These are phyloP conservation scores for Protobothrops flavoviridis DNA, from an alignment of 2,113 vertebrate species.

Conservation along the genomic window DNA sequence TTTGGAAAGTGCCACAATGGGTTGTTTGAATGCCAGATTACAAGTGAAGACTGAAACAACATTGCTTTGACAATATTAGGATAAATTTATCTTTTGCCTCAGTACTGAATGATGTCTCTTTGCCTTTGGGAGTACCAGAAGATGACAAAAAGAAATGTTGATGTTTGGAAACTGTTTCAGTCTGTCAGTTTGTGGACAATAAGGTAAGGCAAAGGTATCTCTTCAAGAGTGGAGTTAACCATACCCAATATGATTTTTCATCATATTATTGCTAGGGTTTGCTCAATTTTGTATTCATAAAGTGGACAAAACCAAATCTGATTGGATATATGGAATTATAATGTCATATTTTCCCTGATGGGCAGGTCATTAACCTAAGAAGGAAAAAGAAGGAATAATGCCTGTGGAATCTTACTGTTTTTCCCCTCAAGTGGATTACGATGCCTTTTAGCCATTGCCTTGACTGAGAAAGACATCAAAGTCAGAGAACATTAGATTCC, in stretches of 20 bases:
- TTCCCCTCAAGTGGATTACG: not conserved
- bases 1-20: not conserved
- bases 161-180: not conserved
- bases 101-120: not conserved
- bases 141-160: not conserved
- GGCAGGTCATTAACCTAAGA: not conserved
- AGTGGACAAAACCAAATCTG: not conserved
- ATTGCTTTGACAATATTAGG: not conserved
- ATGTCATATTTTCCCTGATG: not conserved
- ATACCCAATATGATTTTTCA: not conserved
- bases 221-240: not conserved
- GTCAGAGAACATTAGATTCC: not conserved
- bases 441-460: not conserved
- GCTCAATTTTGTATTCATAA: not conserved
- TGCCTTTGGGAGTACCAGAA: no score
- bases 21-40: constrained; percentile 9
- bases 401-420: not conserved
- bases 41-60: not conserved
- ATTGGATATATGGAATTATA: not conserved
- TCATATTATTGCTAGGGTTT: not conserved
- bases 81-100: not conserved
- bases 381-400: not conserved
- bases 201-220: not conserved
- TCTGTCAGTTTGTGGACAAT: not conserved
- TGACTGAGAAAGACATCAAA: not conserved